Evolutionary conservation across 2,797 vertebrate genomes (phyloP).

Genomic region (Poeciliopsis turneri): DNA sequence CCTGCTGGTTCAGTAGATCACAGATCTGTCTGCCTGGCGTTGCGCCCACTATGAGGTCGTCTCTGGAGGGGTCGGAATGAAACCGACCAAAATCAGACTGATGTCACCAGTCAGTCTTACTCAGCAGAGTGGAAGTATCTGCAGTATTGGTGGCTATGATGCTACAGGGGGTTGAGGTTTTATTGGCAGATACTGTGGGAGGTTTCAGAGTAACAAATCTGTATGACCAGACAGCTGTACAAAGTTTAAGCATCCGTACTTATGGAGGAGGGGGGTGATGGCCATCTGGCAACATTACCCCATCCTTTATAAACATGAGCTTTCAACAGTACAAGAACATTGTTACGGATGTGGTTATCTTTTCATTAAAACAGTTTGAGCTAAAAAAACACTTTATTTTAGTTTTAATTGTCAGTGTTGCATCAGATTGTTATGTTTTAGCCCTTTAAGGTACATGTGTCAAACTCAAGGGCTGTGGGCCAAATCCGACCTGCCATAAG

Average conservation of each 20-base stretch:
- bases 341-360: conserved; percentile 10
- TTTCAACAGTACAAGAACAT: background rate
- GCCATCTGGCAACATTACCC: conserved; percentile 54
- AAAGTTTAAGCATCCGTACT: conserved; percentile 44
- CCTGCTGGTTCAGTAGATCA: conserved; percentile 39
- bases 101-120: conserved; percentile 14
- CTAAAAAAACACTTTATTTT: background rate
- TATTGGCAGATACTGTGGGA: conserved; percentile 2
- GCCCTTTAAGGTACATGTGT: no score
- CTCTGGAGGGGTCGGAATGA: background rate
- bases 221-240: conserved; percentile 6
- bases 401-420: background rate
- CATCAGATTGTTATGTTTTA: background rate
- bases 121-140: conserved; percentile 9
- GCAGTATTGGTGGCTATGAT: background rate
- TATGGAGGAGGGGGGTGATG: conserved; percentile 20
- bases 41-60: conserved; percentile 41
- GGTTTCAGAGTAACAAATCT: conserved; percentile 24
- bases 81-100: background rate
- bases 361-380: background rate
- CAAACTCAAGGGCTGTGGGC: no score
- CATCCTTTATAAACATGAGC: conserved; percentile 13
- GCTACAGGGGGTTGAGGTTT: background rate
- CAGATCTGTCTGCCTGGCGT: conserved; percentile 71
- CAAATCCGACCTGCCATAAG: no score